Percentiles rank a stretch among this genome's conserved stretches.
Evolutionary conservation across 2,797 vertebrate genomes (phyloP).

Genomic region (Phataginus tetradactyla): DNA sequence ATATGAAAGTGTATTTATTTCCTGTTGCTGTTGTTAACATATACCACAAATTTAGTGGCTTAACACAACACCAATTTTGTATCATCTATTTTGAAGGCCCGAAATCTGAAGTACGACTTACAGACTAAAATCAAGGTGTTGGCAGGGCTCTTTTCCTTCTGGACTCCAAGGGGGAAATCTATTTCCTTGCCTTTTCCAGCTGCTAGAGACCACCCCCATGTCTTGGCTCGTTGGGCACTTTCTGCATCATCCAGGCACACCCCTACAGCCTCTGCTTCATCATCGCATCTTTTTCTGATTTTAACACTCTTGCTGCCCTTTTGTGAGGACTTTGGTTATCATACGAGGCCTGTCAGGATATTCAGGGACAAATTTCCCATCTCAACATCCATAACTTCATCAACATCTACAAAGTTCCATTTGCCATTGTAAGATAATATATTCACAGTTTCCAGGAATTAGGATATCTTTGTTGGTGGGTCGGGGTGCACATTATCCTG

Average conservation of each 20-base stretch:
- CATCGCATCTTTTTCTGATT: background rate
- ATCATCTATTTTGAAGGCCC: background rate
- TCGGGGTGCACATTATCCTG: background rate
- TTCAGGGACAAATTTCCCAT: background rate
- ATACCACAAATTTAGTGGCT: background rate
- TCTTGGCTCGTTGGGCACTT: background rate
- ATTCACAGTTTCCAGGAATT: background rate
- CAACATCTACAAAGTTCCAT: background rate
- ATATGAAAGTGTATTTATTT: background rate
- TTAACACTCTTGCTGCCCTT: background rate
- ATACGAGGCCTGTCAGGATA: background rate
- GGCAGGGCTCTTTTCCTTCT: background rate
- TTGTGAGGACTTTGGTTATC: background rate
- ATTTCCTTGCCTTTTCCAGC: background rate
- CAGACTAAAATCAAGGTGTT: background rate
- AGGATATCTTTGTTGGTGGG: background rate
- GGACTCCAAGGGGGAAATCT: background rate
- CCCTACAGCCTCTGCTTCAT: background rate
- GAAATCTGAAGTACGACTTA: background rate
- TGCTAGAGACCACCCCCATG: background rate
- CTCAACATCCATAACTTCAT: background rate
- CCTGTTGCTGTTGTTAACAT: background rate
- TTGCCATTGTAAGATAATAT: background rate
- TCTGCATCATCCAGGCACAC: background rate
- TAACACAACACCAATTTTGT: background rate